Conservation (phyloP, 2,888 invertebrate genomes). For the Gonocerus acuteangulatus region DNA sequence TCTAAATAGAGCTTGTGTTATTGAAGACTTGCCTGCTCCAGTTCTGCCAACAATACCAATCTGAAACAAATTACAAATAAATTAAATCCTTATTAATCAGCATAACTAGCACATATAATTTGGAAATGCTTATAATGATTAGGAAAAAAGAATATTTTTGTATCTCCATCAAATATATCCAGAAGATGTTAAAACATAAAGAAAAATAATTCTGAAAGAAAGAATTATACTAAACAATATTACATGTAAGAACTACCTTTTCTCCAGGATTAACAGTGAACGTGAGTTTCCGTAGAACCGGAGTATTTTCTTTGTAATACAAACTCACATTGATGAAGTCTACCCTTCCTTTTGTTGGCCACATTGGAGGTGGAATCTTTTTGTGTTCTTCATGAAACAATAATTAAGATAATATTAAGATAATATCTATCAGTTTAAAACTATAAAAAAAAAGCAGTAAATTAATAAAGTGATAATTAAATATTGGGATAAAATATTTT, state of each 20-base stretch:
- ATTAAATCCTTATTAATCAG: background rate
- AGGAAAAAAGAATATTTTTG: background rate
- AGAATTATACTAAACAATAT: too few species aligned
- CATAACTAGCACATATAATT: background rate
- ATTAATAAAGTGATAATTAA: too few species aligned
- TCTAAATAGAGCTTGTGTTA: conserved; percentile 61
- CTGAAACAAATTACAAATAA: conserved; percentile 40
- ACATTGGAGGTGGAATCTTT: conserved; percentile 45
- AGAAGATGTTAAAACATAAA: background rate
- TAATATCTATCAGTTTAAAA: too few species aligned
- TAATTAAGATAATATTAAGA: background rate
- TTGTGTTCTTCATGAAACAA: conserved; percentile 42
- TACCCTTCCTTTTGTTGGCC: conserved; percentile 51
- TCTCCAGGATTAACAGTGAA: conserved; percentile 51
- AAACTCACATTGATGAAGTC: conserved; percentile 49
- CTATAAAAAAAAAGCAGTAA: too few species aligned
- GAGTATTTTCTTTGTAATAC: conserved; percentile 49
- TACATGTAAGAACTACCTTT: conserved; percentile 43
- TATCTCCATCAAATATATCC: background rate
- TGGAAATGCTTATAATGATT: background rate
- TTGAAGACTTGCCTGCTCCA: conserved; percentile 62
- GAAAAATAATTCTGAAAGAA: too few species aligned
- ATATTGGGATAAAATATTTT: too few species aligned
- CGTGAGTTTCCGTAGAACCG: conserved; percentile 51
- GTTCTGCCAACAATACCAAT: conserved; percentile 61